phyloP scores from a whole-genome alignment of 2,888 invertebrate species.

The Agrenia bidenticulata region DNA sequence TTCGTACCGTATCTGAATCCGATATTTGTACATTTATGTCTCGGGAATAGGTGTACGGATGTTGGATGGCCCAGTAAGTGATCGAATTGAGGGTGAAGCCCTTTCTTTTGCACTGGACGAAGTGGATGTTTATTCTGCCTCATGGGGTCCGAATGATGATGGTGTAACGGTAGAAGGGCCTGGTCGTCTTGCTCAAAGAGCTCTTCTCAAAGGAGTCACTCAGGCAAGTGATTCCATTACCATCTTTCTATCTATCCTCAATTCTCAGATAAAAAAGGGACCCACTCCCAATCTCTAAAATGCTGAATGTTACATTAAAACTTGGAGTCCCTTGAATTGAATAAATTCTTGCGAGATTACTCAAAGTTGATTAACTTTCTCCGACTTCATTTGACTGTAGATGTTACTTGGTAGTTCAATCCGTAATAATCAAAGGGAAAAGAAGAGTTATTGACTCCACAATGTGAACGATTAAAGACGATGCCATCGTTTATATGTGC shows the following conservation, averaged over 20 bases:
- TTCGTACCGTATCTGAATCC: too few species aligned
- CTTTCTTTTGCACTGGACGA: conserved; percentile 73
- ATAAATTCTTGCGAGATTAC: too few species aligned
- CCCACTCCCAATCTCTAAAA: not conserved
- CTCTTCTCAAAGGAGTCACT: conserved; percentile 72
- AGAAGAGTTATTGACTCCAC: too few species aligned
- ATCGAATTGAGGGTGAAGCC: conserved; percentile 82
- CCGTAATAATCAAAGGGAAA: too few species aligned
- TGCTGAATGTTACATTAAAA: too few species aligned
- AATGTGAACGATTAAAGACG: too few species aligned
- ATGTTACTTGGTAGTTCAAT: too few species aligned
- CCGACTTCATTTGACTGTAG: too few species aligned
- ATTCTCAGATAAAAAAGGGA: not conserved
- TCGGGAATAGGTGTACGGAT: conserved; percentile 69
- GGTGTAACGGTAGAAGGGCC: conserved; percentile 87
- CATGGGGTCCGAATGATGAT: conserved; percentile 92
- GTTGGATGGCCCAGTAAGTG: conserved; percentile 83
- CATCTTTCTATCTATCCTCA: conserved; percentile 2
- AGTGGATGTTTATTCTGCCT: conserved; percentile 88
- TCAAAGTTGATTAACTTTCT: too few species aligned
- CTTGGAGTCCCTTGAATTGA: too few species aligned
- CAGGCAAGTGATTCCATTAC: conserved; percentile 60
- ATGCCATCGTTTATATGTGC: too few species aligned
- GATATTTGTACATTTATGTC: too few species aligned
- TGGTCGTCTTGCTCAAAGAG: conserved; percentile 73